Conservation (phyloP, 2,113 vertebrate species). For the Prolemur simus region DNA sequence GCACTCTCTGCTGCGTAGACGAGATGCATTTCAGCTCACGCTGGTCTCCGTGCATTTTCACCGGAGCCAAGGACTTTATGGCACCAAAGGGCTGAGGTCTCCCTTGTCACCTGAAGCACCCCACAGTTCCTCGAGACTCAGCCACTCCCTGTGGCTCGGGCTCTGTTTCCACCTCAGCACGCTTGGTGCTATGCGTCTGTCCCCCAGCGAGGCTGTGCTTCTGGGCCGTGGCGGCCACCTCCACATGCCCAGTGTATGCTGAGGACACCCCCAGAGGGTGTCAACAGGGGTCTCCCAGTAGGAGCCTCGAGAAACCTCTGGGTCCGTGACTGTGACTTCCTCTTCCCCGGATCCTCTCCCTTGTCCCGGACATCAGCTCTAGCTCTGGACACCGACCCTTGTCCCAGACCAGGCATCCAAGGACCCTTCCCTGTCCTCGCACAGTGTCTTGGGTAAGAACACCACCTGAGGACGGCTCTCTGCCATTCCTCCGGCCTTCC, state of each 20-base stretch:
- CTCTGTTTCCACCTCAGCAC: fast-evolving
- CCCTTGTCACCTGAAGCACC: not conserved
- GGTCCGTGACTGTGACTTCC: too few relatives aligned
- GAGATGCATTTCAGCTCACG: not conserved
- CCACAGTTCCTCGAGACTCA: fast-evolving
- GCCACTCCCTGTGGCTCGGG: fast-evolving
- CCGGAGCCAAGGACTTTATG: not conserved
- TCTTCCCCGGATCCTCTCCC: not conserved
- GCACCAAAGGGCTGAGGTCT: not conserved
- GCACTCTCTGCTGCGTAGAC: fast-evolving
- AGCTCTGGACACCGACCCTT: not conserved
- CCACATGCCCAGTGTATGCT: fast-evolving
- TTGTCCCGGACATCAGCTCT: too few relatives aligned
- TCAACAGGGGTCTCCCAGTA: not conserved
- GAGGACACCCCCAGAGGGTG: not conserved
- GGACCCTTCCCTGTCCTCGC: not conserved
- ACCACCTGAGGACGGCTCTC: fast-evolving
- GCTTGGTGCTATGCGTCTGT: fast-evolving
- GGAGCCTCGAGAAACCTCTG: not conserved
- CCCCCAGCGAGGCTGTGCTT: fast-evolving
- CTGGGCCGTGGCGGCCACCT: too few relatives aligned
- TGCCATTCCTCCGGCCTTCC: not conserved
- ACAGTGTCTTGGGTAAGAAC: not conserved
- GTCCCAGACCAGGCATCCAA: not conserved
- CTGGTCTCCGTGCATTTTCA: not conserved